Percentiles rank a stretch among this genome's conserved stretches.
Evolutionary conservation across 2,888 invertebrate species (phyloP).

Genomic region (Eristalis arbustorum): DNA sequence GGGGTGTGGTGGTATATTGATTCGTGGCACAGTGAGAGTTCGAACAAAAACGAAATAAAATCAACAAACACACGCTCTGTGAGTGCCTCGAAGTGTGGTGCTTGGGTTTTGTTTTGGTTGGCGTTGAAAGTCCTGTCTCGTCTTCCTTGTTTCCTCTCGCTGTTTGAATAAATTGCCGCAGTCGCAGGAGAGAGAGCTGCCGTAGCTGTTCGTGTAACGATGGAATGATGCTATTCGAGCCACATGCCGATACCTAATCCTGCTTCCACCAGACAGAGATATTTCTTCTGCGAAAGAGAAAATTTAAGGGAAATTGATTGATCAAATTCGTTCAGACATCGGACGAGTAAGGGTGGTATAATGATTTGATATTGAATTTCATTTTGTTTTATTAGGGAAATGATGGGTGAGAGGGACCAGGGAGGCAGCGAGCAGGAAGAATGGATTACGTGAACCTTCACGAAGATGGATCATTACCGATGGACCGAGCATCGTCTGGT

Average conservation of each 20-base stretch:
- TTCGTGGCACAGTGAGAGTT: slow-evolving; percentile 25
- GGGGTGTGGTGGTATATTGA: slow-evolving; percentile 25
- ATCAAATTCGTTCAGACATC: slow-evolving; percentile 38
- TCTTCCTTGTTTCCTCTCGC: slow-evolving; percentile 11
- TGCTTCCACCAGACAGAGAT: slow-evolving; percentile 51
- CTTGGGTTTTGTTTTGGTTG: background rate
- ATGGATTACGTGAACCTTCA: background rate
- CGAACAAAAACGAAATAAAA: slow-evolving; percentile 17
- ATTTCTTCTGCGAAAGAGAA: slow-evolving; percentile 56
- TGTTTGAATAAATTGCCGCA: slow-evolving; percentile 54
- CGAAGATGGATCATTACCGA: background rate
- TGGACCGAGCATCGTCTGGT: background rate
- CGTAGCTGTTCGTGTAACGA: slow-evolving; percentile 32
- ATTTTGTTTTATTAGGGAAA: slow-evolving; percentile 7
- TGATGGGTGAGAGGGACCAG: background rate
- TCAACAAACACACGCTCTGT: slow-evolving; percentile 4
- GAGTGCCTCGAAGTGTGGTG: background rate
- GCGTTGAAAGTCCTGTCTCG: background rate
- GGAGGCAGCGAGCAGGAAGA: background rate
- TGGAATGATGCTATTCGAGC: slow-evolving; percentile 63
- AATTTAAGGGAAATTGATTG: slow-evolving; percentile 56
- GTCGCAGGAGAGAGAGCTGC: slow-evolving; percentile 15
- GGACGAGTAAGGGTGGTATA: background rate
- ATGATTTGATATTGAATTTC: slow-evolving; percentile 17
- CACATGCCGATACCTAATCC: slow-evolving; percentile 61